phyloP scores from a whole-genome alignment of 2,888 invertebrate genomes.

The Polietes domitor region DNA sequence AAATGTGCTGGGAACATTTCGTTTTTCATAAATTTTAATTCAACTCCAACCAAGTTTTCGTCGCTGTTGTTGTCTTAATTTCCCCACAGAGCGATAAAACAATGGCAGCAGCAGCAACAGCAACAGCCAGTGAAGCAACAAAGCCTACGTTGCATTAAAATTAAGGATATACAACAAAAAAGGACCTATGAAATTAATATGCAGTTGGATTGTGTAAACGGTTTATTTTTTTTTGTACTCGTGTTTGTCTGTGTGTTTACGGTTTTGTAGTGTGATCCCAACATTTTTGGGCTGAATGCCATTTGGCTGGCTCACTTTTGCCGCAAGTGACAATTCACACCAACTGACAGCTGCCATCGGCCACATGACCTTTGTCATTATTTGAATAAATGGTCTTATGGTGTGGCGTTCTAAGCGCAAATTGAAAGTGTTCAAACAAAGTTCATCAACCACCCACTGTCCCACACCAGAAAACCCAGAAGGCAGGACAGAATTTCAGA shows the following conservation, averaged over 20 bases:
- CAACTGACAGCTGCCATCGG: slow-evolving; percentile 47
- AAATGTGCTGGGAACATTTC: slow-evolving; percentile 3
- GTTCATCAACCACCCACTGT: too few relatives aligned
- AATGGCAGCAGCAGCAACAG: not conserved
- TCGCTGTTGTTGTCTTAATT: slow-evolving; percentile 31
- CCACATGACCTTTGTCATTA: slow-evolving; percentile 57
- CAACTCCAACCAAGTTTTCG: not conserved
- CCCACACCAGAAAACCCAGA: not conserved
- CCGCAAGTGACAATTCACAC: slow-evolving; percentile 63
- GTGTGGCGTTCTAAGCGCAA: slow-evolving; percentile 41
- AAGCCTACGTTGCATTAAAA: slow-evolving; percentile 4
- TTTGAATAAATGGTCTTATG: slow-evolving; percentile 46
- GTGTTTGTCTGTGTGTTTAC: not conserved
- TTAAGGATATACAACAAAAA: slow-evolving; percentile 5
- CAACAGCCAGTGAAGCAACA: not conserved
- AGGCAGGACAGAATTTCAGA: too few relatives aligned
- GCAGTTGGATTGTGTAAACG: slow-evolving; percentile 50
- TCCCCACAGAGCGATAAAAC: slow-evolving; percentile 54
- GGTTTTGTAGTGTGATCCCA: not conserved
- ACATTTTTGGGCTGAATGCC: slow-evolving; percentile 59
- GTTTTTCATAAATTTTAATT: slow-evolving; percentile 42
- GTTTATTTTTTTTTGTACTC: not conserved
- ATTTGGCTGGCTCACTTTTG: slow-evolving; percentile 64
- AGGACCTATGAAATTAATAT: slow-evolving; percentile 51
- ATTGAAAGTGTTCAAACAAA: slow-evolving; percentile 27